These are phyloP conservation scores for Caerostris darwini DNA, from an alignment of 1,140 invertebrate species.

Conservation along the genomic window DNA sequence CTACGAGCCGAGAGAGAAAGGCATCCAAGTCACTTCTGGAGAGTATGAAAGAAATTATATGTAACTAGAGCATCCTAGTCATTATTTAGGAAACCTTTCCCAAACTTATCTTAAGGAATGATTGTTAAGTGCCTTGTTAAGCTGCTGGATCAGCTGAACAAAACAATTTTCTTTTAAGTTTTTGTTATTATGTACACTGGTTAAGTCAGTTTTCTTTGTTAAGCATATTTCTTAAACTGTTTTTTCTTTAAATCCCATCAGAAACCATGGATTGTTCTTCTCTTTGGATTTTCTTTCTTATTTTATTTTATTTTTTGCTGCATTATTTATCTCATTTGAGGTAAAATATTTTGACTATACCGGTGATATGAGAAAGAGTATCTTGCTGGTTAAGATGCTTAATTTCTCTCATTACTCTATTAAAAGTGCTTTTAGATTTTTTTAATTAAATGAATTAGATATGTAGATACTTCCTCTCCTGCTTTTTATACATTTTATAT, in stretches of 20 bases:
- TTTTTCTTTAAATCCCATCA: constrained; percentile 4
- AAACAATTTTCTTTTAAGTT: constrained; percentile 34
- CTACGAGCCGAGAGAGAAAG: constrained; percentile 91
- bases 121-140: constrained; percentile 22
- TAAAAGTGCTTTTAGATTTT: not conserved
- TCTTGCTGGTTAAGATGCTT: not conserved
- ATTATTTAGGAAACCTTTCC: constrained; percentile 5
- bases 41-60: constrained; percentile 84
- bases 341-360: not conserved
- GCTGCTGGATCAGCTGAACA: constrained; percentile 66
- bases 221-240: constrained; percentile 26
- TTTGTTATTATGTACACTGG: constrained; percentile 36
- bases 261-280: constrained; percentile 51
- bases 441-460: not conserved
- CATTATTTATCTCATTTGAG: not conserved
- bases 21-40: constrained; percentile 90
- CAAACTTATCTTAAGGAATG: constrained; percentile 24
- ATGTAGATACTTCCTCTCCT: constrained; percentile 25
- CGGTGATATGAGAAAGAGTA: not conserved
- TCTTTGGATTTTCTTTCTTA: not conserved
- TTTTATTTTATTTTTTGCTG: not conserved
- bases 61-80: constrained; percentile 72
- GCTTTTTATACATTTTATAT: constrained; percentile 68
- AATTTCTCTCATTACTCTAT: not conserved
- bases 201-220: constrained; percentile 38